phyloP scores from a whole-genome alignment of 2,797 vertebrate genomes.

The Gallirallus australis region DNA sequence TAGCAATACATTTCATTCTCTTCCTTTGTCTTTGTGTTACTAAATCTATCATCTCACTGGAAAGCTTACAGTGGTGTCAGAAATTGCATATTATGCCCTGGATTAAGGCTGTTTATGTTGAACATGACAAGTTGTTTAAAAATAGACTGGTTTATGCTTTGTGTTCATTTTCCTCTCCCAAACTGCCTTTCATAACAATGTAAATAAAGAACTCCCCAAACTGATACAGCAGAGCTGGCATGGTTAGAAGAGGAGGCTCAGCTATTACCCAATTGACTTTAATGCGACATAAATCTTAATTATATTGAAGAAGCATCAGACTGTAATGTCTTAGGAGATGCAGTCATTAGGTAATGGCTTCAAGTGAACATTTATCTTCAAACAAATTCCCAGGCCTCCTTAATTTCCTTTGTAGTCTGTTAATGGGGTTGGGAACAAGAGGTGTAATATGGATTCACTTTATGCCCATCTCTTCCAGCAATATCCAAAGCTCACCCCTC shows the following conservation, averaged over 20 bases:
- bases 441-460: background rate
- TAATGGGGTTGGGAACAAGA: background rate
- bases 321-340: background rate
- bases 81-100: background rate
- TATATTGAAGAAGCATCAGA: conserved; percentile 26
- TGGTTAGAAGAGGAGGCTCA: background rate
- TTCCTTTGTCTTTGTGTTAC: conserved; percentile 9
- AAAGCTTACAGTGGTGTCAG: background rate
- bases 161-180: background rate
- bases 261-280: conserved; percentile 25
- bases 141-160: background rate
- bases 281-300: conserved; percentile 67
- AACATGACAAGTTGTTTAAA: conserved; percentile 33
- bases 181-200: conserved; percentile 11
- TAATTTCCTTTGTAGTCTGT: conserved; percentile 2
- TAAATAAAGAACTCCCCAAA: conserved; percentile 43
- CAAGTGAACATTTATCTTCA: conserved; percentile 23
- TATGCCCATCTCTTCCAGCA: background rate
- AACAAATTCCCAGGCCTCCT: background rate
- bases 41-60: conserved; percentile 1
- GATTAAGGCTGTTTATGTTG: conserved; percentile 30
- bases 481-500: background rate
- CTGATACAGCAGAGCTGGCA: conserved; percentile 11
- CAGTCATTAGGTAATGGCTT: conserved; percentile 31
- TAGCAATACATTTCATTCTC: background rate